Base-by-base conservation (phyloP, 2,113 vertebrate species). In the Thermophis baileyi region DNA sequence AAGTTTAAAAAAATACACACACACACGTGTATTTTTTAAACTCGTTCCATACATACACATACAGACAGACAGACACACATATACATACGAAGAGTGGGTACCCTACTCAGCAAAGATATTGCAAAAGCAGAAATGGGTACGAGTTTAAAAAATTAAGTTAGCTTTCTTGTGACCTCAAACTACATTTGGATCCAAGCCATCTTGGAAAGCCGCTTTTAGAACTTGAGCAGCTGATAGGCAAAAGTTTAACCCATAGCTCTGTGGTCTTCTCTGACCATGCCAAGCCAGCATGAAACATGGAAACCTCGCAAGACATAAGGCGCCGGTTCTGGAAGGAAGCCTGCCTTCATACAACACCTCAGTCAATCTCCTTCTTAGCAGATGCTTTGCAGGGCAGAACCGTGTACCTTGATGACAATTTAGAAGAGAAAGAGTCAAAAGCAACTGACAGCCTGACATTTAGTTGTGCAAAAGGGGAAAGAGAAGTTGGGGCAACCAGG, bases 151-250 rank as follows among this genome's bases (percentile, higher is more conserved):
- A 81, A 81, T 40, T 20, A 44, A 44, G 74, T 44, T 40, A 20
- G 69, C 69, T 81, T 44, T 93, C 18, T 93, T 94, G 91, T 97
- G 97, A 97, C 96, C 95, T 96, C 96, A 97, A 94, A 91, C 89
- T 93, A 95, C 91, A 85, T 95, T 95, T 96, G 96, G 94, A 96
- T 94, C 88, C 14, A 24, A 54, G 93, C 93, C 86, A 49, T 86
- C 91, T 94, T 88, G 88, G 94, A 95, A 93, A 5, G 92, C 96
- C 92, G 87, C 92, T n/a, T 90, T 93, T 55, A 96, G 96, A 96
- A 96, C 93, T 27, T 89, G 89, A 57, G 53, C 53, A 51, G 49
- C 0, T 5, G 14, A 93, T 2, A 27, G 85, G 53, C 44, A 46
- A 9, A 63, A 24, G 5, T 50, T 0, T 12, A 2, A 51, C 51